Evolutionary conservation across 2,797 vertebrate genomes (phyloP).

Genomic region (Aphelocoma californica): DNA sequence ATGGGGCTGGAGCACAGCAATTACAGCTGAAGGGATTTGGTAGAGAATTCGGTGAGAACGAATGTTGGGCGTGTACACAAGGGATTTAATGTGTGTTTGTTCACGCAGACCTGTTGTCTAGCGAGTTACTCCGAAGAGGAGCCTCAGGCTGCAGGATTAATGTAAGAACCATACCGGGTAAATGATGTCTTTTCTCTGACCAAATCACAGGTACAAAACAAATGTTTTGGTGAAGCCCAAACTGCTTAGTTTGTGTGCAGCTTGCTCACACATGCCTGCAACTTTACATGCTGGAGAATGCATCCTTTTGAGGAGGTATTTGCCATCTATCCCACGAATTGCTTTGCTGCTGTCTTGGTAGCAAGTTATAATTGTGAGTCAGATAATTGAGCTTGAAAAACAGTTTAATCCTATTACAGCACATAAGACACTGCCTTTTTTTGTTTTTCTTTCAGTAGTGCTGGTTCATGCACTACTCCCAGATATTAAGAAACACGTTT

Average conservation of each 20-base stretch:
- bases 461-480: neutral
- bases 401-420: slow-evolving; percentile 31
- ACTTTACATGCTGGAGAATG: neutral
- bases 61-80: neutral
- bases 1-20: neutral
- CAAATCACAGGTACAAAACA: neutral
- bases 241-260: neutral
- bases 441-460: neutral
- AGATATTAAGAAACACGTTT: neutral
- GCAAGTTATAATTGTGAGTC: slow-evolving; percentile 10
- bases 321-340: neutral
- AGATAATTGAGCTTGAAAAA: slow-evolving; percentile 31
- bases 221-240: neutral
- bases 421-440: neutral
- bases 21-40: neutral
- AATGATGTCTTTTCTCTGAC: neutral
- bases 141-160: neutral
- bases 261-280: rapidly evolving
- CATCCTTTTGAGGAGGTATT: neutral
- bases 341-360: slow-evolving; percentile 10
- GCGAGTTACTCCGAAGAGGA: neutral
- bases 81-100: neutral
- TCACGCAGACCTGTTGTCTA: neutral
- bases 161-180: neutral
- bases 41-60: neutral